These are phyloP conservation scores for Gymnothorax javanicus DNA, from an alignment of 2,797 vertebrate species.

Conservation along the genomic window DNA sequence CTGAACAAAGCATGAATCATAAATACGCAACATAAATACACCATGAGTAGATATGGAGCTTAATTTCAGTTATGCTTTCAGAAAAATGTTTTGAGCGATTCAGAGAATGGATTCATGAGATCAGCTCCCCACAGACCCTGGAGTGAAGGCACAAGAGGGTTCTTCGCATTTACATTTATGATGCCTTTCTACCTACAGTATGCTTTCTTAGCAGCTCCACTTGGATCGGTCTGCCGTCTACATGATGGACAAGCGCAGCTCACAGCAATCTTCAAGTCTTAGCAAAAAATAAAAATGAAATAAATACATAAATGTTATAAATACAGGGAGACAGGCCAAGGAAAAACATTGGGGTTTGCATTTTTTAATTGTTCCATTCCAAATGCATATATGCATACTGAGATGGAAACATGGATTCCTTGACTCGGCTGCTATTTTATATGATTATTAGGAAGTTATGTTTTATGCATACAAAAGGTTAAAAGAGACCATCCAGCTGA, in stretches of 20 bases:
- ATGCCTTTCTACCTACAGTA: not conserved
- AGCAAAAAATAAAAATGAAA: conserved; percentile 25
- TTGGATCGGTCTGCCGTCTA: conserved; percentile 20
- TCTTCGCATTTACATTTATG: not conserved
- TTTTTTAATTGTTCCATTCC: conserved; percentile 41
- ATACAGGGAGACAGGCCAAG: conserved; percentile 31
- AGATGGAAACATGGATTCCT: conserved; percentile 41
- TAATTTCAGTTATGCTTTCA: conserved; percentile 16
- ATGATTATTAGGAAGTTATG: conserved; percentile 27
- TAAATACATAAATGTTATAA: conserved; percentile 5
- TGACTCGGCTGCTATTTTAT: conserved; percentile 26
- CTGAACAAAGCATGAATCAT: conserved; percentile 59
- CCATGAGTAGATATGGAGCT: conserved; percentile 12
- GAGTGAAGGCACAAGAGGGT: conserved; percentile 8
- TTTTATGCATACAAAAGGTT: not conserved
- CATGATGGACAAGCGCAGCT: not conserved
- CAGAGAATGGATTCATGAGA: conserved; percentile 9
- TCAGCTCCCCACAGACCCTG: not conserved
- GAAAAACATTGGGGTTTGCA: conserved; percentile 17
- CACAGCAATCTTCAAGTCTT: conserved; percentile 23
- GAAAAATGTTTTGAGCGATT: conserved; percentile 1
- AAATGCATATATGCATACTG: conserved; percentile 25
- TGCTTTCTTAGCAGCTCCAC: not conserved
- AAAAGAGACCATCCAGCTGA: conserved; percentile 20
- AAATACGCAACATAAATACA: not conserved